Percentiles rank a stretch among this genome's conserved stretches.
phyloP scores from a whole-genome alignment of 2,888 invertebrate species.

The Corythucha ciliata region DNA sequence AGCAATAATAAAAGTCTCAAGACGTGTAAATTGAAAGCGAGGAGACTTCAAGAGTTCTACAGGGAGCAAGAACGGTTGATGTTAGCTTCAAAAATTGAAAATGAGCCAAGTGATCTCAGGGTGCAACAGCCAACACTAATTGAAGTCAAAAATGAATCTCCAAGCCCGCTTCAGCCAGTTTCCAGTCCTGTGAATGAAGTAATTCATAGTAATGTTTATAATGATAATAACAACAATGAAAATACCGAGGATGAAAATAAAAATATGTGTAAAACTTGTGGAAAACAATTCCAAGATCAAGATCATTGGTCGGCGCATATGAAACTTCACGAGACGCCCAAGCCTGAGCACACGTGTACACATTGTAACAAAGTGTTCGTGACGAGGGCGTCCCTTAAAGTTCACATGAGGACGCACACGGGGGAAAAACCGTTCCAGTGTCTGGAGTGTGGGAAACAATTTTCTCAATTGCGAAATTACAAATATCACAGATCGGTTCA shows the following conservation, averaged over 20 bases:
- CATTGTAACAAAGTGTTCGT: slow-evolving; percentile 42
- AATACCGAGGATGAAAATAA: slow-evolving; percentile 19
- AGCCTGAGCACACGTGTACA: slow-evolving; percentile 40
- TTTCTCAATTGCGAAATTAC: slow-evolving; percentile 73
- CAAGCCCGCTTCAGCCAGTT: slow-evolving; percentile 19
- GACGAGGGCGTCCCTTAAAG: slow-evolving; percentile 42
- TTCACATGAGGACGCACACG: slow-evolving; percentile 43
- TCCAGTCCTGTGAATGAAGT: slow-evolving; percentile 23
- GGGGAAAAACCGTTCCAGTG: slow-evolving; percentile 57
- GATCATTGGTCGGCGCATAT: slow-evolving; percentile 35
- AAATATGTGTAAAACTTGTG: slow-evolving; percentile 32
- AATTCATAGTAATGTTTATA: slow-evolving; percentile 23
- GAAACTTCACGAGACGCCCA: slow-evolving; percentile 33
- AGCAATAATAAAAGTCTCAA: slow-evolving; percentile 23
- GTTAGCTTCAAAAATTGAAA: slow-evolving; percentile 17
- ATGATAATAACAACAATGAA: slow-evolving; percentile 40
- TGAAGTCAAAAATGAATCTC: slow-evolving; percentile 19
- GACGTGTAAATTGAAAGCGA: slow-evolving; percentile 32
- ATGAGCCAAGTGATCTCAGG: slow-evolving; percentile 26
- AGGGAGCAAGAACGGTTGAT: slow-evolving; percentile 28
- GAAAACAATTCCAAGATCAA: slow-evolving; percentile 32
- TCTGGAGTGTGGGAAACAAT: slow-evolving; percentile 67
- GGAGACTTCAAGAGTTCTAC: slow-evolving; percentile 34
- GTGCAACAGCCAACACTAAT: slow-evolving; percentile 18
- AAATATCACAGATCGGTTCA: slow-evolving; percentile 74